Conservation (phyloP, 2,888 invertebrate genomes). For the Ctenicera cuprea region DNA sequence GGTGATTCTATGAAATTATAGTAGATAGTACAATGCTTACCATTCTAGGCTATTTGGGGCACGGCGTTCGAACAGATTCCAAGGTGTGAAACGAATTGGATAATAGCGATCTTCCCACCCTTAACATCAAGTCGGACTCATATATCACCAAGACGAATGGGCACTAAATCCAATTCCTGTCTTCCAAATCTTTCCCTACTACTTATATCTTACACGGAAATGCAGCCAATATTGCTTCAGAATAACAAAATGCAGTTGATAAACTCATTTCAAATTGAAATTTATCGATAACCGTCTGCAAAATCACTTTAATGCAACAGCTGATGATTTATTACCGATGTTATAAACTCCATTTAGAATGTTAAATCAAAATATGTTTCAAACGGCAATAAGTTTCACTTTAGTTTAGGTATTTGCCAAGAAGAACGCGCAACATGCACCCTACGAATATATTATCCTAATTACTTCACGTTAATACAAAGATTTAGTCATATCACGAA, state of each 20-base stretch:
- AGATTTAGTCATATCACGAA: too few relatives aligned
- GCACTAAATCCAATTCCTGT: constrained; percentile 67
- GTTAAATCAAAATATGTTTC: too few relatives aligned
- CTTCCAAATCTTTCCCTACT: constrained; percentile 56
- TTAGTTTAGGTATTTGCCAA: too few relatives aligned
- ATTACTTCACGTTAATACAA: too few relatives aligned
- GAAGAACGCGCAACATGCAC: too few relatives aligned
- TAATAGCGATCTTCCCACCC: constrained; percentile 51
- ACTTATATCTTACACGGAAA: constrained; percentile 39
- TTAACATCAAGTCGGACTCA: constrained; percentile 55
- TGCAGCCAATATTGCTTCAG: constrained; percentile 22
- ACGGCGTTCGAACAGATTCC: constrained; percentile 39
- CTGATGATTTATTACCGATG: constrained; percentile 1
- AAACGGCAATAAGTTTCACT: too few relatives aligned
- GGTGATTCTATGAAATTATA: not conserved
- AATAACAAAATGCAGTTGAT: constrained; percentile 18
- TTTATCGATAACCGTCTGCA: not conserved
- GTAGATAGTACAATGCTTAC: not conserved
- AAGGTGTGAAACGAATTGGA: constrained; percentile 49
- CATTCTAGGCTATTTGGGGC: constrained; percentile 25
- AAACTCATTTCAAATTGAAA: constrained; percentile 11
- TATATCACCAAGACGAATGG: constrained; percentile 69
- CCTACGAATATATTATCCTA: too few relatives aligned
- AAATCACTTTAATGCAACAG: not conserved
- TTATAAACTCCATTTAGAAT: too few relatives aligned